Conservation (phyloP, 2,113 vertebrate genomes). For the Vireo altiloquus region DNA sequence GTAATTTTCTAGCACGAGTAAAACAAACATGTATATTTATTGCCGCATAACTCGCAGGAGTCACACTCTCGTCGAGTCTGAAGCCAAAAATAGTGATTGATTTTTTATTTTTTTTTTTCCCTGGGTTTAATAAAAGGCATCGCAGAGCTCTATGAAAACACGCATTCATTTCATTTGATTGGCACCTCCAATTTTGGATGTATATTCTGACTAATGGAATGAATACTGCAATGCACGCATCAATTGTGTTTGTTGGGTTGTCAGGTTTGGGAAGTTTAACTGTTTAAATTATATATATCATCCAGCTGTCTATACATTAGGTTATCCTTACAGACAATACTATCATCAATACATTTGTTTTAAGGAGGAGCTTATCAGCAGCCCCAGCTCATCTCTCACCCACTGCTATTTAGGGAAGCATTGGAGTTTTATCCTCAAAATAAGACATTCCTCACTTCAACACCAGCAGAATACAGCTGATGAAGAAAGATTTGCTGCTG, state of each 20-base stretch:
- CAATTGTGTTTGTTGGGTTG: slow-evolving; percentile 64
- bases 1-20: neutral
- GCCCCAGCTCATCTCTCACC: neutral
- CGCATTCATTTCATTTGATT: slow-evolving; percentile 64
- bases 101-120: neutral
- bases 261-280: slow-evolving; percentile 57
- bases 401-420: slow-evolving; percentile 3
- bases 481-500: neutral
- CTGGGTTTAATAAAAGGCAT: slow-evolving; percentile 59
- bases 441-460: neutral
- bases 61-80: neutral
- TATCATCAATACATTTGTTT: neutral
- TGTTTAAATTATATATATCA: slow-evolving; percentile 47
- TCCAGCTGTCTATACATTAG: neutral
- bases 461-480: neutral
- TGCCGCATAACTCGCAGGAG: neutral
- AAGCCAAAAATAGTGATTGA: slow-evolving; percentile 40
- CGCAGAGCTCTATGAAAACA: slow-evolving; percentile 16
- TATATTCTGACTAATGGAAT: slow-evolving; percentile 60
- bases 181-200: slow-evolving; percentile 66
- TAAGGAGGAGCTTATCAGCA: slow-evolving; percentile 35
- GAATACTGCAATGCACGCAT: slow-evolving; percentile 58
- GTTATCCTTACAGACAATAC: neutral
- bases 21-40: slow-evolving; percentile 27
- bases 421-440: neutral